These are phyloP conservation scores for Oryzias sinensis DNA, from an alignment of 2,797 vertebrate genomes.

Conservation along the genomic window DNA sequence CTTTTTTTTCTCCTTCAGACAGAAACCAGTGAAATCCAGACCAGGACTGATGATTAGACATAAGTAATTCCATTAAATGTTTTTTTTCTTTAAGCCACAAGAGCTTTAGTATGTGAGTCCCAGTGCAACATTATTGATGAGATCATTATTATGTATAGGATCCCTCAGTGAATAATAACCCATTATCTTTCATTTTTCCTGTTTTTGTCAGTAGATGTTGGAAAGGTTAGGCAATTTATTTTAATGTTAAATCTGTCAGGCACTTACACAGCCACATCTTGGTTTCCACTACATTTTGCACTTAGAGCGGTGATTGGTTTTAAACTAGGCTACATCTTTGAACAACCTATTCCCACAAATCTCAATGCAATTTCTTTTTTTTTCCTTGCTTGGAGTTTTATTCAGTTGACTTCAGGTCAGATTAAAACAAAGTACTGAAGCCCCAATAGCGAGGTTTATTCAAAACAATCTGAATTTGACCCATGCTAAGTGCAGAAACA, in stretches of 20 bases:
- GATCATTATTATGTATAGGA: conserved; percentile 83
- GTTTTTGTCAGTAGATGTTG: conserved; percentile 81
- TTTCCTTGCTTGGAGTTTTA: conserved; percentile 36
- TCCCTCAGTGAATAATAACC: conserved; percentile 81
- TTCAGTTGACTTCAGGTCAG: conserved; percentile 48
- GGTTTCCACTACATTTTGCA: conserved; percentile 71
- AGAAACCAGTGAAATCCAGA: conserved; percentile 49
- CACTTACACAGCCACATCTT: conserved; percentile 75
- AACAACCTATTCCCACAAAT: conserved; percentile 72
- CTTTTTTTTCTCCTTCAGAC: conserved; percentile 21
- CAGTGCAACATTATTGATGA: conserved; percentile 78
- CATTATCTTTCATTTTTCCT: conserved; percentile 84
- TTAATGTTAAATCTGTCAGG: conserved; percentile 83
- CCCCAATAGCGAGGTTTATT: conserved; percentile 28
- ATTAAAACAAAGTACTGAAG: conserved; percentile 36
- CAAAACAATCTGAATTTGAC: conserved; percentile 38
- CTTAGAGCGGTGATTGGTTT: conserved; percentile 78
- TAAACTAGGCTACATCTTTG: conserved; percentile 77
- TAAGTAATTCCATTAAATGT: conserved; percentile 77
- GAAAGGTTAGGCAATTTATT: conserved; percentile 86
- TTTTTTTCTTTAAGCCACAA: conserved; percentile 66
- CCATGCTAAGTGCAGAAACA: conserved; percentile 30
- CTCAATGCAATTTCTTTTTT: conserved; percentile 59
- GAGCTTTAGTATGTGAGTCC: conserved; percentile 60
- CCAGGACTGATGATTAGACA: conserved; percentile 73